These are phyloP conservation scores for Ochropleura leucogaster DNA, from an alignment of 2,888 invertebrate species.

Conservation along the genomic window DNA sequence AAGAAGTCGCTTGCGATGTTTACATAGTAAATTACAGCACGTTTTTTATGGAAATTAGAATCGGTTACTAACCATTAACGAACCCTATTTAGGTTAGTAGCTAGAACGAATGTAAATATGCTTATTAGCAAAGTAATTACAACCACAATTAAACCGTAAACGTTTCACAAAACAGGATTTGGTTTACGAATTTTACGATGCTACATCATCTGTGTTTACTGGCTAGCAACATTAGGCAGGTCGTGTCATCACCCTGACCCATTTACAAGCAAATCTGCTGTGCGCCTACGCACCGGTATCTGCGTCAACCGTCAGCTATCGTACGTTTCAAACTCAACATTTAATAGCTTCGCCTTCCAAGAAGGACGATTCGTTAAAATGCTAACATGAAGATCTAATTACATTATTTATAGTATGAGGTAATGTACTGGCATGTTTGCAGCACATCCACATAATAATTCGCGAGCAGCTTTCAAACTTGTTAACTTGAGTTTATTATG, in stretches of 20 bases:
- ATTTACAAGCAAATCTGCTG: constrained; percentile 83
- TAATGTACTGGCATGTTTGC: constrained; percentile 27
- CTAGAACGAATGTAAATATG: constrained; percentile 37
- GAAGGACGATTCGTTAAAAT: constrained; percentile 66
- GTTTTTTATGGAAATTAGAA: constrained; percentile 26
- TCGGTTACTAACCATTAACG: constrained; percentile 29
- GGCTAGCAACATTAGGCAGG: constrained; percentile 66
- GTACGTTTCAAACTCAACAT: constrained; percentile 69
- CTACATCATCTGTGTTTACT: constrained; percentile 54
- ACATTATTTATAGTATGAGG: constrained; percentile 35
- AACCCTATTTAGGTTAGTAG: constrained; percentile 31
- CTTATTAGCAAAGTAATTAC: constrained; percentile 45
- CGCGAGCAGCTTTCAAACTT: constrained; percentile 18
- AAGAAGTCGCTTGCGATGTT: neutral
- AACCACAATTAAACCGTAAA: constrained; percentile 43
- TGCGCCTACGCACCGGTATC: constrained; percentile 83
- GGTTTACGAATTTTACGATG: constrained; percentile 59
- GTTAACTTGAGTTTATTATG: constrained; percentile 18
- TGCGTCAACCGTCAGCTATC: constrained; percentile 77
- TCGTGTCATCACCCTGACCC: constrained; percentile 83
- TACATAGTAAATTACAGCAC: neutral
- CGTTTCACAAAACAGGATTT: constrained; percentile 54
- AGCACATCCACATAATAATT: constrained; percentile 25
- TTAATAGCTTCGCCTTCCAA: constrained; percentile 70
- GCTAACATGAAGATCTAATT: constrained; percentile 56